Percentiles rank a stretch among this genome's conserved stretches.
These are phyloP conservation scores for Peromyscus attwateri DNA, from an alignment of 2,797 vertebrate genomes.

Conservation along the genomic window DNA sequence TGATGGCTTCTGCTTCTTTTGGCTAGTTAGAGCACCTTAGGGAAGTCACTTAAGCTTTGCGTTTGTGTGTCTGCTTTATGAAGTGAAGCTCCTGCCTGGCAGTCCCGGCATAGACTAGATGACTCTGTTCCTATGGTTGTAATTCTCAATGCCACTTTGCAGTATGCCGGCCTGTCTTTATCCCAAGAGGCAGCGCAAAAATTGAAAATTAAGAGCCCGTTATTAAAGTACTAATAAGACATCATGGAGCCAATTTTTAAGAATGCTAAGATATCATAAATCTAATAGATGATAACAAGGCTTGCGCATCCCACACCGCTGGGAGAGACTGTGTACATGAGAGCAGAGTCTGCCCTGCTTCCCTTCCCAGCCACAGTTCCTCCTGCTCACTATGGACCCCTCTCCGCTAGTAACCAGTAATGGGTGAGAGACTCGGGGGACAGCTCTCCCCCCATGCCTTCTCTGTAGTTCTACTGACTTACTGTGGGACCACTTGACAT, in stretches of 20 bases:
- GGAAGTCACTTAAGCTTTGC: background rate
- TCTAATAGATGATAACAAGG: constrained; percentile 2
- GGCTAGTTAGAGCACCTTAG: background rate
- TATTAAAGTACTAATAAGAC: constrained; percentile 48
- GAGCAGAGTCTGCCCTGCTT: background rate
- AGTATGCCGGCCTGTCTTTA: background rate
- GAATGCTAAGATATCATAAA: constrained; percentile 12
- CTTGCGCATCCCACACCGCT: background rate
- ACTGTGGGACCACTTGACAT: background rate
- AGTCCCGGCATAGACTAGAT: background rate
- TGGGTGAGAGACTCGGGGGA: accelerated
- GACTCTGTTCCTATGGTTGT: background rate
- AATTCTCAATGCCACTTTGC: background rate
- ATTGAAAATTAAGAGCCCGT: constrained; percentile 31
- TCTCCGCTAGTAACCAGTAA: background rate
- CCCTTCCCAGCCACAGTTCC: background rate
- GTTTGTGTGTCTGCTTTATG: constrained; percentile 1
- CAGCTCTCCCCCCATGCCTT: background rate
- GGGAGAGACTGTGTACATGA: background rate
- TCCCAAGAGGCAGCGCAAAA: background rate
- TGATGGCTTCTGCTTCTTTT: background rate
- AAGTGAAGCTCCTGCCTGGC: background rate
- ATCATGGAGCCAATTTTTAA: constrained; percentile 44
- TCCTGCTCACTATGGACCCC: background rate
- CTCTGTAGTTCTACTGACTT: background rate